Base-by-base conservation (phyloP, 2,113 vertebrate species). In the Romanogobio albipinnatus region DNA sequence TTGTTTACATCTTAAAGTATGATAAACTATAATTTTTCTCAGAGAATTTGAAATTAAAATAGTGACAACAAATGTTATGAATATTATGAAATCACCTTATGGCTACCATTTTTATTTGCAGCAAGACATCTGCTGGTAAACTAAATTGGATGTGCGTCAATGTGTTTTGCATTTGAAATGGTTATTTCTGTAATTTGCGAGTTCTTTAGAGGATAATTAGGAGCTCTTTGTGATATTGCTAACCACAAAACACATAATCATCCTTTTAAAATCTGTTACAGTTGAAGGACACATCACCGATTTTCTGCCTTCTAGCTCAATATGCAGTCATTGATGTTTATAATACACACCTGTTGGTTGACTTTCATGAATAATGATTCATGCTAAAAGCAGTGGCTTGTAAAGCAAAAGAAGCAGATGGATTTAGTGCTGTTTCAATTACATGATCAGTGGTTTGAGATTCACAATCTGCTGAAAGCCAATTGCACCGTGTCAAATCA, bases 211-310 rank as follows among this genome's bases (percentile, higher is more conserved):
- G 14, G 14, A 80, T 80, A 80, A 47, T 64, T 80, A n/a, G n/a
- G n/a, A 9, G 3, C 58, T 78, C 5, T 78, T 61, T 78, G 76
- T 59, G 76, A 59, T 59, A 59, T 39, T 24, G 1, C 76, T 62
- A 45, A 45, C 56, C 36, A 26, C n/a, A 79, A 79, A 79, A 62
- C 39, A 80, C 58, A 29, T 79, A 64, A 80, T 80, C 58, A 62
- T 47, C 58, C n/a, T 64, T 79, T 80, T 79, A 79, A 39, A 79
- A 14, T 79, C 22, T 62, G n/a, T 19, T 47, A 1, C 33, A 64
- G 76, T 45, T 62, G 22, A 80, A 80, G 58, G 58, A 47, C n/a
- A 29, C 9, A 0, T 2, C 39, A 80, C n/a, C 2, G 24, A 80
- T 80, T 47, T 79, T 45, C 39, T 62, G 58, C 58, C 43, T 64